These are phyloP conservation scores for Stegodyphus mimosarum DNA, from an alignment of 1,140 invertebrate species.

Conservation along the genomic window DNA sequence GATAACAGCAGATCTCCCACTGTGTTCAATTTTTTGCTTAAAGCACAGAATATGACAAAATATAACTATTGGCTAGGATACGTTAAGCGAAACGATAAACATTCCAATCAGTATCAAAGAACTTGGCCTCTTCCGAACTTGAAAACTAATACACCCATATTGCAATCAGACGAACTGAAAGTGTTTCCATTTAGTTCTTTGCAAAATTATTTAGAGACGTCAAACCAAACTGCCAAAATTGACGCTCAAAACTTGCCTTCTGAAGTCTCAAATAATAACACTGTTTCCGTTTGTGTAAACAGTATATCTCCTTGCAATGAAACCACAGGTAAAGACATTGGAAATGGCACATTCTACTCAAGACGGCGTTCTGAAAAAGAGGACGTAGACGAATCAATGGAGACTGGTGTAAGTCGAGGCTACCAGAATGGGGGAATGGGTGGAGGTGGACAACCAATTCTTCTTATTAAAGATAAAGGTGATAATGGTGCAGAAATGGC, in stretches of 20 bases:
- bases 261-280: neutral
- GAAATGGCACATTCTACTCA: neutral
- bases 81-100: no score
- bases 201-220: neutral
- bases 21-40: no score
- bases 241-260: neutral
- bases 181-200: neutral
- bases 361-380: neutral
- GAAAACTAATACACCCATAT: no score
- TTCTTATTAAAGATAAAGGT: conserved; percentile 52
- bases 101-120: no score
- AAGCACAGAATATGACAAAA: no score
- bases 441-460: conserved; percentile 30
- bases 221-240: neutral
- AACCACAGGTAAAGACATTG: neutral
- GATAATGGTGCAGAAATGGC: conserved; percentile 1
- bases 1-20: no score
- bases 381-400: neutral
- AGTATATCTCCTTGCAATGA: neutral
- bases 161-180: neutral
- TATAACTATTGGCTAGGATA: no score
- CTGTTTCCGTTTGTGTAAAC: neutral
- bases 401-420: conserved; percentile 6
- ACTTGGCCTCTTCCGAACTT: no score
- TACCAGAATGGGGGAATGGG: conserved; percentile 4